These are phyloP conservation scores for Drosophila watanabei DNA, from an alignment of 1,140 invertebrate genomes.

Conservation along the genomic window DNA sequence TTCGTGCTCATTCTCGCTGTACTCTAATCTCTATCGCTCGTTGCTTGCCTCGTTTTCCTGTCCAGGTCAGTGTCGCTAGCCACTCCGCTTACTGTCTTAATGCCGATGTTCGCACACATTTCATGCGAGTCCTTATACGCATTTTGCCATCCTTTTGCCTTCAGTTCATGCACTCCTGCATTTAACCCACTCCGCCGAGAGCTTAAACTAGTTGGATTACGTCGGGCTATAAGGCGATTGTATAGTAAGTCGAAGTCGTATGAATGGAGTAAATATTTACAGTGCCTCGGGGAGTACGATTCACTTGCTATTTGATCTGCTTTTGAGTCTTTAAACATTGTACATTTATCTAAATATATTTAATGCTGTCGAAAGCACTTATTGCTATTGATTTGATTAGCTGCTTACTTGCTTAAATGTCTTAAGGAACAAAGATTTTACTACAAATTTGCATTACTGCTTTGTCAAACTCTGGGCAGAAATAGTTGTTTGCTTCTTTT, in stretches of 20 bases:
- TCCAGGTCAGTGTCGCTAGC: constrained; percentile 41
- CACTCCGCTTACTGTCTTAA: constrained; percentile 69
- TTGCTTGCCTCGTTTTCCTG: constrained; percentile 23
- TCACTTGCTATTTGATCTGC: constrained; percentile 18
- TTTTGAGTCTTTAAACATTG: not conserved
- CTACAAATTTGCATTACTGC: not conserved
- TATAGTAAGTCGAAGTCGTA: constrained; percentile 21
- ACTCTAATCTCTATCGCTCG: constrained; percentile 57
- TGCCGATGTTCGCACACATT: constrained; percentile 75
- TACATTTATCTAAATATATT: not conserved
- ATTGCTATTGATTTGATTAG: not conserved
- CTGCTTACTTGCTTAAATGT: not conserved
- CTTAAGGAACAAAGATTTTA: not conserved
- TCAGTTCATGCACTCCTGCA: constrained; percentile 53
- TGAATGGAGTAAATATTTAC: constrained; percentile 47
- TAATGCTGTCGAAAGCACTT: not conserved
- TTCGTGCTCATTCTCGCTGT: constrained; percentile 27
- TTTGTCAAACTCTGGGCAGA: not conserved
- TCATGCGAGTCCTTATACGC: constrained; percentile 61
- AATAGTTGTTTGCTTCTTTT: too few species aligned
- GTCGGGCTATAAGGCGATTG: constrained; percentile 14
- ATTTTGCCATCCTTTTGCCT: constrained; percentile 45
- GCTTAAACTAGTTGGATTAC: constrained; percentile 54
- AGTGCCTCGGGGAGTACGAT: constrained; percentile 9
- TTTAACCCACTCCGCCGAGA: constrained; percentile 48